Conservation (phyloP, 2,113 vertebrate genomes). For the Elgaria multicarinata region DNA sequence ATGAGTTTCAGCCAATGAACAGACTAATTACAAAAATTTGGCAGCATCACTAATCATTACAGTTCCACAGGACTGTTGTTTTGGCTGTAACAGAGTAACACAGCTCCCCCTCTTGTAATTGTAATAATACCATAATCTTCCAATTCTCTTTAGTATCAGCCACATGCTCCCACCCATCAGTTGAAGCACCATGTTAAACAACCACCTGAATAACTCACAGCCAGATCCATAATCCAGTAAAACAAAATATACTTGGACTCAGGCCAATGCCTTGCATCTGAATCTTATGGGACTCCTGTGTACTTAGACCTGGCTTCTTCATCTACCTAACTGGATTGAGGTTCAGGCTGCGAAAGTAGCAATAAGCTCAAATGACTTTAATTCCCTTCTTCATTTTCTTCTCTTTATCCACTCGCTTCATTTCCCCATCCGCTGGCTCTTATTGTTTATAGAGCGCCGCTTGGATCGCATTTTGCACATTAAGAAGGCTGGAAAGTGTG, state of each 20-base stretch:
- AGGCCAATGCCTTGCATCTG: neutral
- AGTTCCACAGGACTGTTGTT: too few species aligned
- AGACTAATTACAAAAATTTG: too few species aligned
- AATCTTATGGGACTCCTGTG: neutral
- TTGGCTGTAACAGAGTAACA: too few species aligned
- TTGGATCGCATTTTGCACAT: slow-evolving; percentile 27
- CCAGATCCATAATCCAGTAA: neutral
- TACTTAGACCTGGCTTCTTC: slow-evolving; percentile 1
- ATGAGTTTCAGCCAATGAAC: too few species aligned
- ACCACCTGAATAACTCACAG: neutral
- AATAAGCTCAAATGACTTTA: slow-evolving; percentile 22
- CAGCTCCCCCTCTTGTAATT: neutral
- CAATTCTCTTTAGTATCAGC: too few species aligned
- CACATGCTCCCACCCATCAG: neutral
- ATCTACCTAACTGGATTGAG: neutral
- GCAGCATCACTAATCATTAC: too few species aligned
- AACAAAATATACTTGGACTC: neutral
- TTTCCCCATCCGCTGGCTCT: slow-evolving; percentile 62
- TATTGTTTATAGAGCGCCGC: slow-evolving; percentile 37
- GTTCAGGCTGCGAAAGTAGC: slow-evolving; percentile 1
- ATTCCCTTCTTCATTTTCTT: slow-evolving; percentile 38
- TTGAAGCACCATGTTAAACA: neutral
- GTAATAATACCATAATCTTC: neutral
- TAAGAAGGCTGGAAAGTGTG: slow-evolving; percentile 49
- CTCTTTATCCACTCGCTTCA: slow-evolving; percentile 3